Percentiles rank a stretch among this genome's conserved stretches.
phyloP scores from a whole-genome alignment of 1,140 invertebrate genomes.

The Drosophila leontia region DNA sequence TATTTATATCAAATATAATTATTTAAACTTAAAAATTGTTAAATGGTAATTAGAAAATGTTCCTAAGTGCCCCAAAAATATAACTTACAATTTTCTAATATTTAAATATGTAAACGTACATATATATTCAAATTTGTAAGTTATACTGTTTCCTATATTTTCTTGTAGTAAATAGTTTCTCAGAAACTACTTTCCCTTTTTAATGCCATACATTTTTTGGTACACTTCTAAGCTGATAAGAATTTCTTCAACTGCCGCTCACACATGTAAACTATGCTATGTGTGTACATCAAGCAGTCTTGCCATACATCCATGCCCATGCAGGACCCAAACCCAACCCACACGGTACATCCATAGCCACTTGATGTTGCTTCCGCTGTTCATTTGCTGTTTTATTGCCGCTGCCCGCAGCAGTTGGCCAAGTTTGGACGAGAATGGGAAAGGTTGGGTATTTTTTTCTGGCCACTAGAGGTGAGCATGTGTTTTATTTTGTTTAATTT shows the following conservation, averaged over 20 bases:
- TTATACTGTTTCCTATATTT: neutral
- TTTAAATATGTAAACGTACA: neutral
- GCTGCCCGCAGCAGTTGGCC: constrained; percentile 51
- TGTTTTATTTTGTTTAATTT: constrained; percentile 36
- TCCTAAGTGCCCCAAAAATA: neutral
- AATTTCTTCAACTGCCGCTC: neutral
- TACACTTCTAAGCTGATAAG: neutral
- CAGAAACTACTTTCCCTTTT: neutral
- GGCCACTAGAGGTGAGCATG: constrained; percentile 45
- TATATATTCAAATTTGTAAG: neutral
- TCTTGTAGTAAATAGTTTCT: neutral
- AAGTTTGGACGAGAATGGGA: constrained; percentile 19
- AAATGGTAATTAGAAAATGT: neutral
- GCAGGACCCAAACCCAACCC: constrained; percentile 39
- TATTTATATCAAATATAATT: neutral
- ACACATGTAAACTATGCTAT: constrained; percentile 2
- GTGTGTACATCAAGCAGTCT: constrained; percentile 29
- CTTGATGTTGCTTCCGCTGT: constrained; percentile 77
- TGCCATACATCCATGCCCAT: constrained; percentile 19
- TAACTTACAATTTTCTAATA: neutral
- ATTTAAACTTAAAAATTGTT: neutral
- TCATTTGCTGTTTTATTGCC: constrained; percentile 81
- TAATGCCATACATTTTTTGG: neutral
- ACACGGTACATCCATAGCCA: constrained; percentile 44
- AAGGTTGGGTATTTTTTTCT: constrained; percentile 7